Base-by-base conservation (phyloP, 2,113 vertebrate species). In the Pluvianellus socialis region DNA sequence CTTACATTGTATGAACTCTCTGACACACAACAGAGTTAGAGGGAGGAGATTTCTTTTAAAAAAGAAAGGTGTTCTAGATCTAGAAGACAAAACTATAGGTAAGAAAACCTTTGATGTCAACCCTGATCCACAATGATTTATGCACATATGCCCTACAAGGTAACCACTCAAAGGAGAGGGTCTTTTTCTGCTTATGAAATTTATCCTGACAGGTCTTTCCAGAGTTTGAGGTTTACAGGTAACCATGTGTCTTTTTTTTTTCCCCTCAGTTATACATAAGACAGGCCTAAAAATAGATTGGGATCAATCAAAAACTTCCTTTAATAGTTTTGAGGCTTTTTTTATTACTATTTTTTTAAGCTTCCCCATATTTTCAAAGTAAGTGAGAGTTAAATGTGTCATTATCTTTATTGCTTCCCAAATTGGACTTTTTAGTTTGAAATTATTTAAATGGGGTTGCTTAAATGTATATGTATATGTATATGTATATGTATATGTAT, bases 91-190 rank as follows among this genome's bases (percentile, higher is more conserved):
- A 96, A 72, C 5, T 42, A 49, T 22, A 49, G 47, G 47, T 71
- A 77, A 77, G 68, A 89, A 96, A 86, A 71, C 22, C 59, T 92
- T 95, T 89, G 88, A 92, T 80, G 68, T 86, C 72, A 83, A 26
- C 10, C 6, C 7, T 59, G 76, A n/a, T 38, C 45, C n/a, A 4
- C 14, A 42, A 16, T 45, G 72, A 89, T 86, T 91, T 92, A 95
- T 5, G 4, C 35, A 47, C 33, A 40, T 8, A 1, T 2, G 0
- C 85, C 44, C 40, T 52, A 33, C 47, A 63, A 33, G 3, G 55
- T 67, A 50, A 62, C 56, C 55, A 63, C 44, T 84, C 42, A 74
- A 59, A 91, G 14, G 10, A 42, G 70, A 13, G 7, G 14, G 12
- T 63, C 13, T 74, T 86, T 71, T 66, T 86, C 68, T 75, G 23